These are phyloP conservation scores for Machaerirhynchus nigripectus DNA, from an alignment of 2,113 vertebrate species.

Conservation along the genomic window DNA sequence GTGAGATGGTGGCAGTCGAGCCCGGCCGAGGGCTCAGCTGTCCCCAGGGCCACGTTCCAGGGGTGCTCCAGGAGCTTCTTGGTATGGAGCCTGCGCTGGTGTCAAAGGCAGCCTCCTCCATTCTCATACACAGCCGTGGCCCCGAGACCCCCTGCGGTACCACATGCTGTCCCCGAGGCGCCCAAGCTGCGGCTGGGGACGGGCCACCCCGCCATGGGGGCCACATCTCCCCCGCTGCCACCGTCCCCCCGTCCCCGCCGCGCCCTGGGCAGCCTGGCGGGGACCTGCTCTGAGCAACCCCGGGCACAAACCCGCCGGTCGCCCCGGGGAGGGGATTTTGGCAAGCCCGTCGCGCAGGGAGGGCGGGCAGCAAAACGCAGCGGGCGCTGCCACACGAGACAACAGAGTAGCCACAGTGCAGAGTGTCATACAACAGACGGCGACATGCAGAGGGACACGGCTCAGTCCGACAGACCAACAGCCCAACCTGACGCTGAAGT, in stretches of 20 bases:
- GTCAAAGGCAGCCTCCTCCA: neutral
- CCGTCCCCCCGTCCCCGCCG: neutral
- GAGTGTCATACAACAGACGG: slow-evolving; percentile 52
- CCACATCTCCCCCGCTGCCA: neutral
- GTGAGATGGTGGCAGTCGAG: slow-evolving; percentile 11
- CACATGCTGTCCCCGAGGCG: slow-evolving; percentile 5
- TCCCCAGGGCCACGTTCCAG: neutral
- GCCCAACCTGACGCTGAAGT: slow-evolving; percentile 38
- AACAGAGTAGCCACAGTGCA: slow-evolving; percentile 67
- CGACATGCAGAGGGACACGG: slow-evolving; percentile 61
- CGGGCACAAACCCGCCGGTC: neutral
- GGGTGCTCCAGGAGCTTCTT: slow-evolving; percentile 11
- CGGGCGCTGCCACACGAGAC: slow-evolving; percentile 34
- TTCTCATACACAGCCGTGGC: neutral
- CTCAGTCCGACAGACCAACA: slow-evolving; percentile 64
- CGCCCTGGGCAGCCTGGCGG: neutral
- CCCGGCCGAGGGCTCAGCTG: neutral
- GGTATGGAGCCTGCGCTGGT: neutral
- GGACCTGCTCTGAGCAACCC: slow-evolving; percentile 10
- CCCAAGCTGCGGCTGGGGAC: neutral
- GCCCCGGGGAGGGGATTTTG: neutral
- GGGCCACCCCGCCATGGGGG: neutral
- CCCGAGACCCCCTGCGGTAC: neutral
- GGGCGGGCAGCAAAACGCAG: slow-evolving; percentile 22
- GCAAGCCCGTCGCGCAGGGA: neutral